Evolutionary conservation across 2,113 vertebrate genomes (phyloP), one percentile per base, ranked within the genome.

Genomic region (Prietella phreatophila): DNA sequence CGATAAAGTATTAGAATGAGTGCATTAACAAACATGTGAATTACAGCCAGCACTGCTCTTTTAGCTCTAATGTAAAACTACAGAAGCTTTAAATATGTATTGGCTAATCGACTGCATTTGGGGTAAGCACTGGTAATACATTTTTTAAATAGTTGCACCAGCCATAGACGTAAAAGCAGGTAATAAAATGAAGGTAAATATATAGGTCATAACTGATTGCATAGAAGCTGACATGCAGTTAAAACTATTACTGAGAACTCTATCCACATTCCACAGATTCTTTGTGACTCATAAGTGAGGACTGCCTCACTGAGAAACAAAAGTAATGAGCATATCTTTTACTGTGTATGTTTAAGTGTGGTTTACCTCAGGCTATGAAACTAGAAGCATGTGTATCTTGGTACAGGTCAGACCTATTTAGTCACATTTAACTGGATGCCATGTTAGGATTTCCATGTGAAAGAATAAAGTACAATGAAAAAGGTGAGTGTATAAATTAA

Each of bases 381-480:
- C 71, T 39, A 30, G 5, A 60, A 39, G 75, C 39, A 22, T 53
- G 50, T 61, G 63, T n/a, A 63, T 80, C 17, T 56, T 85, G 91
- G 22, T 30, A 89, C 89, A 89, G 88, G 93, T 91, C 73, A 91
- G 92, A 94, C 94, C 91, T 89, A 93, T 95, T 93, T 4, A 65
- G 89, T 90, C 83, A 91, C 88, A 91, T 92, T 86, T 69, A 76
- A 85, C 82, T 39, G 73, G 7, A 82, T 63, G 61, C 55, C 86
- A 85, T 50, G 7, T 42, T 85, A 83, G 42, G 3, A 85, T 47
- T 85, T 85, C 71, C 65, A 3, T 42, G 30, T 75, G 53, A 15
- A 14, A 58, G 4, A 17, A 76, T 11, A 60, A 58, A 60, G 8
- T 4, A 58, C 5, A 56, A 8, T 30, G 11, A 79, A 33, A 36